phyloP scores from a whole-genome alignment of 1,140 invertebrate genomes.

The Aphelinus atriplicis region DNA sequence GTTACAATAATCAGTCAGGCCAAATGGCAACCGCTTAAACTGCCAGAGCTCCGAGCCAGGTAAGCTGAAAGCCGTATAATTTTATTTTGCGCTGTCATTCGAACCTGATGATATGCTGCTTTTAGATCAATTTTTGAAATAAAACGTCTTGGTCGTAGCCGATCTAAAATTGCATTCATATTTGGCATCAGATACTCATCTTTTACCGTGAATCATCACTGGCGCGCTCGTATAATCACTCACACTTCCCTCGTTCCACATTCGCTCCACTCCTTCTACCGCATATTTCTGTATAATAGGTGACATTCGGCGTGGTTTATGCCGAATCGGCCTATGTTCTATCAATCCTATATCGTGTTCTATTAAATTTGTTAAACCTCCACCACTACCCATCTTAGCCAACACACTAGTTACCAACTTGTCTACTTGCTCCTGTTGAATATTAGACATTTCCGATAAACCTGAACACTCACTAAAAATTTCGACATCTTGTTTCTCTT shows the following conservation, averaged over 20 bases:
- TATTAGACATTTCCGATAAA: background rate
- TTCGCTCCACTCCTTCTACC: constrained; percentile 33
- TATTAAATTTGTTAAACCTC: background rate
- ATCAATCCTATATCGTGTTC: constrained; percentile 12
- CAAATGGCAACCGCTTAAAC: constrained; percentile 49
- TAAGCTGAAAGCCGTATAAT: constrained; percentile 49
- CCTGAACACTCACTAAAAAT: background rate
- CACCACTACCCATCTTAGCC: background rate
- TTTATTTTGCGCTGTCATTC: background rate
- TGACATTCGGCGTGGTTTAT: too few species aligned
- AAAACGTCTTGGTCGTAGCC: background rate
- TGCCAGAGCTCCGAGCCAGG: constrained; percentile 48
- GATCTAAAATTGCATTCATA: background rate
- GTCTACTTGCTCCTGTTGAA: constrained; percentile 1
- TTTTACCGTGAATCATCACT: constrained; percentile 39
- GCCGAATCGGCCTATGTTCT: background rate
- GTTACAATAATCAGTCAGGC: constrained; percentile 51
- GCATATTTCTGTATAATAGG: too few species aligned
- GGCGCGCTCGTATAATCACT: constrained; percentile 41
- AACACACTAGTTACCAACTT: background rate
- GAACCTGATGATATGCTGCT: constrained; percentile 25
- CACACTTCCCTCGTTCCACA: constrained; percentile 41
- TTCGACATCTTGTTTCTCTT: background rate
- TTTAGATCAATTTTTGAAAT: constrained; percentile 20
- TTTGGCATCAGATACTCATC: constrained; percentile 43